Conservation (phyloP, 2,888 invertebrate species). For the Pimpla rufipes region DNA sequence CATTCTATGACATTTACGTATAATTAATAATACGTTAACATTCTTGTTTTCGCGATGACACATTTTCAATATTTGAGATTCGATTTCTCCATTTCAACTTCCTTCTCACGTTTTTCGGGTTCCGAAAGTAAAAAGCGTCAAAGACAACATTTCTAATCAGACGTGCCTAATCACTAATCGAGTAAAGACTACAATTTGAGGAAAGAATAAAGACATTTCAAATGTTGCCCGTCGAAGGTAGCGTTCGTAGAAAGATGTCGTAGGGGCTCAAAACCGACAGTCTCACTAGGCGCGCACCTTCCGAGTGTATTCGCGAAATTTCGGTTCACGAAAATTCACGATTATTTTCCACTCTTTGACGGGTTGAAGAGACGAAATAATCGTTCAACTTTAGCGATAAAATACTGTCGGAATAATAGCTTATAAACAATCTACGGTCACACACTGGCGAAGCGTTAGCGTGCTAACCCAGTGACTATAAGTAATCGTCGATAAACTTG, state of each 20-base stretch:
- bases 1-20: slow-evolving; percentile 12
- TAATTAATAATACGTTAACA: neutral
- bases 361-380: slow-evolving; percentile 6
- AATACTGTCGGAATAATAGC: slow-evolving; percentile 58
- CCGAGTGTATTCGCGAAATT: slow-evolving; percentile 32
- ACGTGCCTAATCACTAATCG: neutral
- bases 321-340: neutral
- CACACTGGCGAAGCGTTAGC: slow-evolving; percentile 42
- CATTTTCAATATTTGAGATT: neutral
- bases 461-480: slow-evolving; percentile 31
- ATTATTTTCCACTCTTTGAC: slow-evolving; percentile 36
- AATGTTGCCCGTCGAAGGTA: slow-evolving; percentile 60
- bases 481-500: slow-evolving; percentile 28
- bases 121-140: slow-evolving; percentile 16
- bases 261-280: slow-evolving; percentile 80
- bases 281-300: slow-evolving; percentile 77
- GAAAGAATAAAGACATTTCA: neutral
- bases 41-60: neutral
- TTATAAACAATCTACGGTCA: slow-evolving; percentile 61
- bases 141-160: neutral
- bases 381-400: neutral
- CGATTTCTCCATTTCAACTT: neutral
- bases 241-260: slow-evolving; percentile 79
- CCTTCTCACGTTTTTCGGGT: neutral
- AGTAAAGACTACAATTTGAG: neutral